Percentiles rank a stretch among this genome's conserved stretches.
Evolutionary conservation across 23 tunicate genomes (phyloP).

Genomic region (Clavelina lepadiformis): DNA sequence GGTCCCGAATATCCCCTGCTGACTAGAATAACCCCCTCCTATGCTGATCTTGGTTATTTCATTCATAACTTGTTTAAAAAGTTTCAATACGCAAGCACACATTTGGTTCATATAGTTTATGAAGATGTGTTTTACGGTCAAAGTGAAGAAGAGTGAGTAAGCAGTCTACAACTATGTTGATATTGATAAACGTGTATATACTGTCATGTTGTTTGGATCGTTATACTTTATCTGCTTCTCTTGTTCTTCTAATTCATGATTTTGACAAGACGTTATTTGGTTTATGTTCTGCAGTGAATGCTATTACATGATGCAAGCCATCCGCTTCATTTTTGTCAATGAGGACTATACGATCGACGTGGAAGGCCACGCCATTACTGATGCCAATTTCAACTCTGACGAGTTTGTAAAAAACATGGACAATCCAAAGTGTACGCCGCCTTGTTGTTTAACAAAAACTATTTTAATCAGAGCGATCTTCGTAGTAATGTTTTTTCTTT

Average conservation of each 20-base stretch:
- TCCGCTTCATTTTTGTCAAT: constrained; percentile 20
- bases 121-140: constrained; percentile 1
- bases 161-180: no score
- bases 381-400: constrained; percentile 15
- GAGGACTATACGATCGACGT: constrained; percentile 4
- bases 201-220: no score
- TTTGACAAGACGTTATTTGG: no score
- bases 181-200: no score
- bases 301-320: constrained; percentile 44
- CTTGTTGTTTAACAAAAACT: not conserved
- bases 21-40: constrained; percentile 44
- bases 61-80: not conserved
- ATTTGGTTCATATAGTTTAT: constrained; percentile 1
- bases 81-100: not conserved
- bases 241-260: no score
- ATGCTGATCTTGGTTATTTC: constrained; percentile 46
- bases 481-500: no score
- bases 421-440: constrained; percentile 31
- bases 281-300: constrained; percentile 40
- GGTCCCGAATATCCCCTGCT: constrained; percentile 26
- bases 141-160: no score
- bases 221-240: no score
- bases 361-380: constrained; percentile 16
- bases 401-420: constrained; percentile 18
- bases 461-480: no score